phyloP scores from a whole-genome alignment of 2,797 vertebrate genomes.

The Morus bassanus region DNA sequence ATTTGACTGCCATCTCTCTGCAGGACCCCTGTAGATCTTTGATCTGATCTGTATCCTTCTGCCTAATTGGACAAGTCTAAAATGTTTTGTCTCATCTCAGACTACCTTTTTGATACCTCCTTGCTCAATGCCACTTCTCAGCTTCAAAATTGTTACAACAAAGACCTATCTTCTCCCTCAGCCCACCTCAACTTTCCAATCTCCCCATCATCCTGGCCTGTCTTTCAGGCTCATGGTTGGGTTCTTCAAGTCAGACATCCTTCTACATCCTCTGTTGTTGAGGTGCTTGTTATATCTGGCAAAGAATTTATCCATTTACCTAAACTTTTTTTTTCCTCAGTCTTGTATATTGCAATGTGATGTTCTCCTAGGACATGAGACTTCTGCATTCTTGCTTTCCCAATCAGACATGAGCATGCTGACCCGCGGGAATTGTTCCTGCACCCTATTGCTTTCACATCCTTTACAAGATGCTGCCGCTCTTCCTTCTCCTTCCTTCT shows the following conservation, averaged over 20 bases:
- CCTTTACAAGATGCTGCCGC: neutral
- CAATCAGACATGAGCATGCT: neutral
- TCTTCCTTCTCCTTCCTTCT: neutral
- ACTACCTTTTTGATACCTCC: neutral
- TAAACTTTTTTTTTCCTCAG: neutral
- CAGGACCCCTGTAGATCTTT: neutral
- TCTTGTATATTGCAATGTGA: neutral
- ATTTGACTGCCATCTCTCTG: neutral
- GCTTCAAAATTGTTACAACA: neutral
- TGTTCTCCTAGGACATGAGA: rapidly evolving
- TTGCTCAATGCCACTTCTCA: rapidly evolving
- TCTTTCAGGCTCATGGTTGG: neutral
- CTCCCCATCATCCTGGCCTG: rapidly evolving
- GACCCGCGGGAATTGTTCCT: neutral
- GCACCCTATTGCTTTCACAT: neutral
- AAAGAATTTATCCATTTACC: neutral
- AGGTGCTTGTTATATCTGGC: neutral
- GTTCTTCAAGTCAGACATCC: neutral
- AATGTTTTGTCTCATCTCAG: neutral
- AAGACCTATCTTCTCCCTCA: neutral
- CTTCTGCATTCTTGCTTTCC: neutral
- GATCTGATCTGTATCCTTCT: neutral
- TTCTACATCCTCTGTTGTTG: neutral
- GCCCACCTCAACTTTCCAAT: neutral
- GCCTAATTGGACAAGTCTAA: neutral